phyloP scores from a whole-genome alignment of 2,888 invertebrate genomes.

The Phorcus lineatus region DNA sequence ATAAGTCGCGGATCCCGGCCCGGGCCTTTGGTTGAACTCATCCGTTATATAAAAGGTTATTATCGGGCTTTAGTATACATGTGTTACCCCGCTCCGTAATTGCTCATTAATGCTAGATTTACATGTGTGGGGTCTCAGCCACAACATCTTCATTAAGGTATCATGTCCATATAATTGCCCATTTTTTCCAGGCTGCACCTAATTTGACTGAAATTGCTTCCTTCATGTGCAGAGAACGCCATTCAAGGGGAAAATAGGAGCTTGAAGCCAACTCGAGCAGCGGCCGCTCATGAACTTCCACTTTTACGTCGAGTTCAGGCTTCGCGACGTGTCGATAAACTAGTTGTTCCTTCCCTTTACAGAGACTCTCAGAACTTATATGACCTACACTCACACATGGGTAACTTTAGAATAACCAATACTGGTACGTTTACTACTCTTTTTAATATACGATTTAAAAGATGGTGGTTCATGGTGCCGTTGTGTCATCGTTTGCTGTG shows the following conservation, averaged over 20 bases:
- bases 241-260: not conserved
- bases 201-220: constrained; percentile 23
- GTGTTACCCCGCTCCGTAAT: not conserved
- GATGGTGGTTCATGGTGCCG: no score
- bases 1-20: constrained; percentile 16
- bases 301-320: no score
- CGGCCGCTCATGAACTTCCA: no score
- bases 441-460: no score
- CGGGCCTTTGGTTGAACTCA: not conserved
- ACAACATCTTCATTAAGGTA: constrained; percentile 20
- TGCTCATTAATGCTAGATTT: constrained; percentile 23
- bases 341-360: no score
- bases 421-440: no score
- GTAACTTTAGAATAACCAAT: no score
- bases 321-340: no score
- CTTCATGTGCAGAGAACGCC: constrained; percentile 11
- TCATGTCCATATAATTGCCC: constrained; percentile 18
- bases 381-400: no score
- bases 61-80: constrained; percentile 15
- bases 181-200: constrained; percentile 16
- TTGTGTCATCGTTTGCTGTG: no score
- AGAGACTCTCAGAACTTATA: no score
- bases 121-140: constrained; percentile 17
- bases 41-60: not conserved
- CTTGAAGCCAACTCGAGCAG: no score